A percentile compares a stretch with the other conserved stretches of the same genome.
These are phyloP conservation scores for Hirtodrosophila alboralis DNA, from an alignment of 2,888 invertebrate genomes.

Conservation along the genomic window DNA sequence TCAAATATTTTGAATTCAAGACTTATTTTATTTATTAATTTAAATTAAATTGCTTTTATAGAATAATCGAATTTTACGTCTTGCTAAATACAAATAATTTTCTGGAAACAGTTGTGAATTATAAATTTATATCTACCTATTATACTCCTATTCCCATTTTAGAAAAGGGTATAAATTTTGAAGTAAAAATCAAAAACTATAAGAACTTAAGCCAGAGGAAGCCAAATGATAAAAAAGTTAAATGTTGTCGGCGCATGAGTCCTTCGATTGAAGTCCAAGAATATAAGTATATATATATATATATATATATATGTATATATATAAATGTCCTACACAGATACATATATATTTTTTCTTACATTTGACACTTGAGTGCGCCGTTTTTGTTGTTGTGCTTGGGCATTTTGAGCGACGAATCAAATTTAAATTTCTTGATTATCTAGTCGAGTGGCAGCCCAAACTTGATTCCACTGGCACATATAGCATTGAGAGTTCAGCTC, in stretches of 20 bases:
- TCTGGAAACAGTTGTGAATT: too few species aligned
- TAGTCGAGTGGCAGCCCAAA: slow-evolving; percentile 72
- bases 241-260: slow-evolving; percentile 43
- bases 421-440: slow-evolving; percentile 81
- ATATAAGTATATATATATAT: slow-evolving; percentile 12
- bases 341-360: slow-evolving; percentile 60
- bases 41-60: too few species aligned
- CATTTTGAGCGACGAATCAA: slow-evolving; percentile 80
- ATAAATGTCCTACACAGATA: too few species aligned
- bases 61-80: too few species aligned
- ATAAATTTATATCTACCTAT: too few species aligned
- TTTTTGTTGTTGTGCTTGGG: slow-evolving; percentile 46
- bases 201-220: slow-evolving; percentile 16
- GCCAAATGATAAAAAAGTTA: slow-evolving; percentile 37
- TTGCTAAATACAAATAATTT: too few species aligned
- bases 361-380: slow-evolving; percentile 76
- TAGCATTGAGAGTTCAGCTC: slow-evolving; percentile 45
- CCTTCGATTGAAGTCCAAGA: slow-evolving; percentile 56
- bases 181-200: slow-evolving; percentile 30
- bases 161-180: too few species aligned
- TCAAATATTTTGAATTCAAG: too few species aligned
- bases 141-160: too few species aligned
- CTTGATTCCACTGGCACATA: slow-evolving; percentile 51
- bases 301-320: slow-evolving; percentile 13
- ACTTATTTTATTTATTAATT: too few species aligned